phyloP scores from a whole-genome alignment of 1,140 invertebrate species.

The Musca domestica region DNA sequence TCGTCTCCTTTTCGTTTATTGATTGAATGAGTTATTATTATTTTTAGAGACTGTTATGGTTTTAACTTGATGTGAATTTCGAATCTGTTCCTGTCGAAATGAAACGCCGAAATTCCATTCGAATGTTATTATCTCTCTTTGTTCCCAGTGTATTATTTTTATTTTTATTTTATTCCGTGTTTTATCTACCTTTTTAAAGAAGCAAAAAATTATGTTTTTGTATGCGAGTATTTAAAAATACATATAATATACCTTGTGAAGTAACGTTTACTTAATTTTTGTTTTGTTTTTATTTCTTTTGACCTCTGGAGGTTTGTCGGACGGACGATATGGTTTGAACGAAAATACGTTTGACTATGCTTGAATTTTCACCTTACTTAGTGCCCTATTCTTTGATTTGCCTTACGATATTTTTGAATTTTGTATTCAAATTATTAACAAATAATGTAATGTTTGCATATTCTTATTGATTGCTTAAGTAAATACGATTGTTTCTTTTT shows the following conservation, averaged over 20 bases:
- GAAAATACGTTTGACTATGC: not conserved
- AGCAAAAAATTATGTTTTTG: conserved; percentile 13
- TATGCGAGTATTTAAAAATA: conserved; percentile 24
- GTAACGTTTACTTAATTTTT: conserved; percentile 9
- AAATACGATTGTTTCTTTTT: too few species aligned
- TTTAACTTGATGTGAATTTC: conserved; percentile 11
- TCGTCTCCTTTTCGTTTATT: not conserved
- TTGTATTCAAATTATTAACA: conserved; percentile 4
- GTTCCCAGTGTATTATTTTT: conserved; percentile 27
- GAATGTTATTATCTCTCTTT: not conserved
- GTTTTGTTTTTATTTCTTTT: conserved; percentile 14
- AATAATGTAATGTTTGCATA: too few species aligned
- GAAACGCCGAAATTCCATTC: conserved; percentile 10
- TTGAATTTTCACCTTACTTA: conserved; percentile 8
- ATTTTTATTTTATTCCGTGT: conserved; percentile 16
- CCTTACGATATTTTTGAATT: conserved; percentile 24
- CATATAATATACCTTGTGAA: conserved; percentile 18
- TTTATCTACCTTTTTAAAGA: conserved; percentile 5
- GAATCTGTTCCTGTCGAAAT: conserved; percentile 24
- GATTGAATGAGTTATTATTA: conserved; percentile 3
- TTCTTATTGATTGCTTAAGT: too few species aligned
- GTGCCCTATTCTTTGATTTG: conserved; percentile 27
- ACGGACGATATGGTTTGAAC: not conserved
- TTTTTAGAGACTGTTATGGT: conserved; percentile 1
- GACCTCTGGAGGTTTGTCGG: too few species aligned